Evolutionary conservation across 2,797 vertebrate species (phyloP).

Genomic region (Lepus townsendii): DNA sequence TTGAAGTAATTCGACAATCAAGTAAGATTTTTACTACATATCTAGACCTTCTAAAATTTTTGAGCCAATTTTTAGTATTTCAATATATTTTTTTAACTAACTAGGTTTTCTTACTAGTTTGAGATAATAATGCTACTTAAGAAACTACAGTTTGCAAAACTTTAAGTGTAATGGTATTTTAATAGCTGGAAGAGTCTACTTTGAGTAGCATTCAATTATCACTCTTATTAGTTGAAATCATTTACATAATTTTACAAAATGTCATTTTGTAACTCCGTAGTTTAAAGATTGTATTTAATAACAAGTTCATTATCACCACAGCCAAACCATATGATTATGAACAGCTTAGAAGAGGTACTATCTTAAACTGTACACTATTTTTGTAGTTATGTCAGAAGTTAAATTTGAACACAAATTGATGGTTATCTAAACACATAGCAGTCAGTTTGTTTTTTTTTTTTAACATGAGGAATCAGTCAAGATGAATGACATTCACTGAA

Average conservation of each 20-base stretch:
- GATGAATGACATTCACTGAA: background rate
- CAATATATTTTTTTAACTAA: background rate
- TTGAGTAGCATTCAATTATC: background rate
- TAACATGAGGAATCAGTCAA: background rate
- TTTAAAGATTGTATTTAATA: slow-evolving; percentile 2
- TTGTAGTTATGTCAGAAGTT: background rate
- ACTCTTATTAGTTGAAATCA: background rate
- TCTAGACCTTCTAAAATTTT: background rate
- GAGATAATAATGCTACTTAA: background rate
- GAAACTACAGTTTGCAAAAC: background rate
- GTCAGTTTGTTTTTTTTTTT: background rate
- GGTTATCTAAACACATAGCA: background rate
- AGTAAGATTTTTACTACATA: background rate
- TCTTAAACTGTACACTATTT: background rate
- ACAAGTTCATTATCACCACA: background rate
- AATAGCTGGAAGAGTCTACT: background rate
- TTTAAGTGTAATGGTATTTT: background rate
- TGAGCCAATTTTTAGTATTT: background rate
- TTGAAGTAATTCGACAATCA: background rate
- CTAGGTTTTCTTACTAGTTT: background rate
- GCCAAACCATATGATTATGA: background rate
- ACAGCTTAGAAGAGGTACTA: background rate
- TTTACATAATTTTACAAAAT: background rate
- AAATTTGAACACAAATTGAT: background rate
- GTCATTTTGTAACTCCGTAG: background rate